Base-by-base conservation (phyloP, 2,888 invertebrate species). In the Campopleginae sp. region DNA sequence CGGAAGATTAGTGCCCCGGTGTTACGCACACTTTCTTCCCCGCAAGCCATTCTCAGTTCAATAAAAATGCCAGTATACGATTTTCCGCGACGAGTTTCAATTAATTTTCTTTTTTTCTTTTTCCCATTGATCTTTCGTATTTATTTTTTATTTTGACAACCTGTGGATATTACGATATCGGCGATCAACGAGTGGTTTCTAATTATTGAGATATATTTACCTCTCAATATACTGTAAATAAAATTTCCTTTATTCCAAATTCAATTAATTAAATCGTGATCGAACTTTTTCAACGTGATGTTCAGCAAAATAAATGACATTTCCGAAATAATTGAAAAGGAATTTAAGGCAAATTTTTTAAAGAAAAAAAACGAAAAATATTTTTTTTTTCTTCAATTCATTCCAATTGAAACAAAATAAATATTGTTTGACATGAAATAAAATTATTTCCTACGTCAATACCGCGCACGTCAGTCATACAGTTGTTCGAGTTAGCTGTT, bases 1-100 rank as follows among this genome's bases (percentile, higher is more conserved):
- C 51, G 54, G 23, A 38, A 42, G 76, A 80, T 84, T 80, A 80
- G 76, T 76, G 70, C 75, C 76, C 63, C 80, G 38, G 84, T 44
- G 65, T 63, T 76, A 80, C 84, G 76, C 78, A 48, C 48, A 46
- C 70, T 58, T 42, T 54, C 42, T 63, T 75, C 33, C 48, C 33
- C 48, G 31, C 42, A n/a, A 38, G 58, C 10, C 5, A 33, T 48
- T 63, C 63, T 31, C 14, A 77, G 27, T 33, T 31, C 38, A 12
- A 51, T 66, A 19, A 65, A 54, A 51, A 19, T 38, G 23, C 54
- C 42, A 14, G 14, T 72, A 58, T 33, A 14, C 58, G n/a, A 54
- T 42, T 14, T 17, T 23, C 72, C 38, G 7, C 19, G n/a, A 17
- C 19, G 33, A 54, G 23, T 54, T 54, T 27, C 54, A 0, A 27